Evolutionary conservation across 2,797 vertebrate genomes (phyloP), one percentile per base, ranked within the genome.

Genomic region (Novumbra hubbsi): DNA sequence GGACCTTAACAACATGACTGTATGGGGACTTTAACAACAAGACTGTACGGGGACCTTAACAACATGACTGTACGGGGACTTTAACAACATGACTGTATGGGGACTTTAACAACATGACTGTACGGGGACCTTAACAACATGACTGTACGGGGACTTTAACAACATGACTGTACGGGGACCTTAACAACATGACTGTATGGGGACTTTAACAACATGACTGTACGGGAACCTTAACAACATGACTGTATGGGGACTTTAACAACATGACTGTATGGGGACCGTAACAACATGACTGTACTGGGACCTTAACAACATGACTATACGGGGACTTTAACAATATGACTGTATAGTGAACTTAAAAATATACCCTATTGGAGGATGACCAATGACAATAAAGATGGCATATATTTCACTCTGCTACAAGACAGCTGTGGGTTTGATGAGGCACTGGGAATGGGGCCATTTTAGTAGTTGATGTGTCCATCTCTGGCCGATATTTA

Each of bases 401-500:
- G 82, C 78, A 75, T 67, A 82, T 84, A 84, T 88, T 86, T 90
- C 88, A 80, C 82, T 83, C 75, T 66, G 72, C 77, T 81, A 60
- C 71, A 19, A n/a, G 80, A 75, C 78, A 81, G 72, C 75, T 67
- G 76, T 82, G 79, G 81, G 80, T 68, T 80, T 88, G 80, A 89
- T 45, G 75, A 14, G 83, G 76, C 85, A 88, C 83, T 79, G 89
- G 88, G 88, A 85, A 68, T 72, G 73, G 66, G 83, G 83, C 85
- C 84, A 83, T 90, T 87, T 87, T 80, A 79, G 85, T 81, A 77
- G 87, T 84, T 86, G 91, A 93, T 88, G 91, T 88, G 88, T 90
- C 92, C 92, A 85, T 90, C 84, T 87, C 85, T 87, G 24, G 84
- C 80, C 77, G 78, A 89, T 93, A 92, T 92, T 93, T 93, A 93